phyloP scores from a whole-genome alignment of 2,113 vertebrate species.

The Spea bombifrons region DNA sequence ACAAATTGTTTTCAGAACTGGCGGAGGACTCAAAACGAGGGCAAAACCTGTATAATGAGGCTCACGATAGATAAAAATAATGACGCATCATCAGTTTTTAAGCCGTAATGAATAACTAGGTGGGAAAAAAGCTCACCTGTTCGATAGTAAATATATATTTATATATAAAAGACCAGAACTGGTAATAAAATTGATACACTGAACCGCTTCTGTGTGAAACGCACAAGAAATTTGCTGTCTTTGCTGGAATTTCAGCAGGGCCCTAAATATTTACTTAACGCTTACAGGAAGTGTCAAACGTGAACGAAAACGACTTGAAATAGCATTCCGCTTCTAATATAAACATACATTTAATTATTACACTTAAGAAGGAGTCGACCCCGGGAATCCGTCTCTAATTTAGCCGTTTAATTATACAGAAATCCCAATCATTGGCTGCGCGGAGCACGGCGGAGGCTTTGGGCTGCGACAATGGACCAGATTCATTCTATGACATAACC shows the following conservation, averaged over 20 bases:
- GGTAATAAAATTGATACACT: not conserved
- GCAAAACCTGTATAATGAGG: too few relatives aligned
- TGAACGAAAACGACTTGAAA: slow-evolving; percentile 25
- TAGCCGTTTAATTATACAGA: slow-evolving; percentile 3
- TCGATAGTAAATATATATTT: too few relatives aligned
- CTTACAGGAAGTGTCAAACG: slow-evolving; percentile 32
- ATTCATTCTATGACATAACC: slow-evolving; percentile 34
- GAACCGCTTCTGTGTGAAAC: not conserved
- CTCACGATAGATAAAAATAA: too few relatives aligned
- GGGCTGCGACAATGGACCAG: slow-evolving; percentile 22
- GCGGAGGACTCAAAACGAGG: too few relatives aligned
- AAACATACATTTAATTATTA: slow-evolving; percentile 29
- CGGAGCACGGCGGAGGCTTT: not conserved
- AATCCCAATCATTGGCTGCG: slow-evolving; percentile 18
- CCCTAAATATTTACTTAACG: slow-evolving; percentile 34
- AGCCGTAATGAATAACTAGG: slow-evolving; percentile 2
- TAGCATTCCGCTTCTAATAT: slow-evolving; percentile 32
- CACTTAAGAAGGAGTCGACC: slow-evolving; percentile 27
- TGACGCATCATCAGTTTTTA: not conserved
- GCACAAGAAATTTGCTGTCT: slow-evolving; percentile 5
- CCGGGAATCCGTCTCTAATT: slow-evolving; percentile 24
- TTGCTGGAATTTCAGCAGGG: slow-evolving; percentile 1
- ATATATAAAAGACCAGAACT: not conserved
- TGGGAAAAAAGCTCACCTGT: too few relatives aligned
- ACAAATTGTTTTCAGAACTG: too few relatives aligned